These are phyloP conservation scores for Corbicula japonica DNA, from an alignment of 2,888 invertebrate genomes.

Conservation along the genomic window DNA sequence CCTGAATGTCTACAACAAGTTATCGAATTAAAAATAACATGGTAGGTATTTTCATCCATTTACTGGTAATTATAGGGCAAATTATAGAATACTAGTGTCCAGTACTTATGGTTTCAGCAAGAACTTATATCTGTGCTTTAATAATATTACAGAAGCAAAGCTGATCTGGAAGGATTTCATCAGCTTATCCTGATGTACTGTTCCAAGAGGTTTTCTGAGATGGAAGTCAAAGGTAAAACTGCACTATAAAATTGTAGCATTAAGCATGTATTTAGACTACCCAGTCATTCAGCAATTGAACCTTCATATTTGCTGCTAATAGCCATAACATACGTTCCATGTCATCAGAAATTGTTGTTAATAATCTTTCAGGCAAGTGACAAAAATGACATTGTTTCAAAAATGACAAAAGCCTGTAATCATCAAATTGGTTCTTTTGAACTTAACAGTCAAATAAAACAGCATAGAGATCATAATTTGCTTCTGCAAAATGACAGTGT, in stretches of 20 bases:
- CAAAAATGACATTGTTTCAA: too few relatives aligned
- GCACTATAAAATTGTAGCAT: not conserved
- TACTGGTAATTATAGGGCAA: conserved; percentile 2
- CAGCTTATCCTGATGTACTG: conserved; percentile 13
- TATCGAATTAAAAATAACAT: not conserved
- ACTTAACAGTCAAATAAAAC: too few relatives aligned
- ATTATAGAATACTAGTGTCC: not conserved
- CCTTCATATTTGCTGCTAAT: too few relatives aligned
- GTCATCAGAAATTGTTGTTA: too few relatives aligned
- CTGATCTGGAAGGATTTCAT: conserved; percentile 5
- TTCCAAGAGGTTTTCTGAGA: conserved; percentile 3
- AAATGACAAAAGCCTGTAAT: too few relatives aligned
- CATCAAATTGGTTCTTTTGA: too few relatives aligned
- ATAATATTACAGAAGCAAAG: conserved; percentile 8
- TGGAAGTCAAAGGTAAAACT: conserved; percentile 1
- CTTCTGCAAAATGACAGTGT: too few relatives aligned
- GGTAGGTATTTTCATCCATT: not conserved
- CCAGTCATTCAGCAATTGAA: too few relatives aligned
- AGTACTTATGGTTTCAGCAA: not conserved
- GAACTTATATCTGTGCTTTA: not conserved
- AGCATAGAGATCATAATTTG: too few relatives aligned
- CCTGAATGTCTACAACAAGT: not conserved
- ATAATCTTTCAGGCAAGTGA: too few relatives aligned
- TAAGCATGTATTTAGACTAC: not conserved
- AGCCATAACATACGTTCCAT: too few relatives aligned